Evolutionary conservation across 1,140 invertebrate species (phyloP), one percentile per base, ranked within the genome.

Genomic region (Elysia chlorotica): DNA sequence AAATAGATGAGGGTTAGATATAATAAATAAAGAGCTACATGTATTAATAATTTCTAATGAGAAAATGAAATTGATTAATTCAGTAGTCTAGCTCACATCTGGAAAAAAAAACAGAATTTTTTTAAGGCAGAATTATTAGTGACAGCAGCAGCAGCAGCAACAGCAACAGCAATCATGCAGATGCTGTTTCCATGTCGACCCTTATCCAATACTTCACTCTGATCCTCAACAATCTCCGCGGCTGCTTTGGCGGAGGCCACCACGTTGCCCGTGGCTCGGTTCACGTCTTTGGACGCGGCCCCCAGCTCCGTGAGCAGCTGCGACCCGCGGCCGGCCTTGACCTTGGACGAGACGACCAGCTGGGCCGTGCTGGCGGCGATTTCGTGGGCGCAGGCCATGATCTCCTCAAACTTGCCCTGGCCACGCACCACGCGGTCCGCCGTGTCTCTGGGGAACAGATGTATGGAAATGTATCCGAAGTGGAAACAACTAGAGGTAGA

Each of bases 281-380:
- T 96, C 0, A 99, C 97, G 65, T 90, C 90, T 78, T 93, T 93
- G 6, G 95, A 96, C 0, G 97, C 96, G 72, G 91, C 89, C 0
- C 94, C 93, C 54, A 99, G 88, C 63, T 92, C 91, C 5, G 89
- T 80, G 57, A 99, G 88, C 86, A 94, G 94, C 74, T 88, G 86
- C 77, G 95, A 96, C 67, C 92, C 91, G 73, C 92, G 90, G 74
- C 95, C 92, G 2, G 98, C 96, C 79, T 90, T 90, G 17, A 89
- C 89, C 72, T 88, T 91, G 77, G 95, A 97, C 0, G 97, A 95
- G 19, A 99, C 96, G 25, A 99, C 97, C 59, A 99, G 89, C 87
- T 99, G 97, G 38, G 96, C 96, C 3, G 97, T 99, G 76, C 95
- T 96, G 5, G 96, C 98, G 6, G 96, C 95, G 77, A 99, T 98